Evolutionary conservation across 2,797 vertebrate genomes (phyloP), one percentile per base, ranked within the genome.

Genomic region (Cossypha niveicapilla): DNA sequence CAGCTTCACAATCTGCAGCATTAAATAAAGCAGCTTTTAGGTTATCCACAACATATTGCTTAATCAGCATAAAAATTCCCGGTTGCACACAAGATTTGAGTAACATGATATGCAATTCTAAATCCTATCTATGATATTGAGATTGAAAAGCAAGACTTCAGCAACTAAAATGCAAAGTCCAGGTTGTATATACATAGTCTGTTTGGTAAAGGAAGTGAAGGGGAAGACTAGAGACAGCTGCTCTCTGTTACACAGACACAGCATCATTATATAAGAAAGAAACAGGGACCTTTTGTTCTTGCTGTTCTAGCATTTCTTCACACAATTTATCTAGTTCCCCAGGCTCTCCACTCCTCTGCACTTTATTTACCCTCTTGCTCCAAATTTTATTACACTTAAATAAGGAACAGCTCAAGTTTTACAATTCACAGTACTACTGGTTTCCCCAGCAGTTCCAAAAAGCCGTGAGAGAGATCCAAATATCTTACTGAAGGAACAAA

Each of bases 1-100:
- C 60, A 99, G 97, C 95, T 99, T 99, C 86, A 99, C 99, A 96
- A 99, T 99, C 99, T 99, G 97, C 32, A 96, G 70, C 37, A 87
- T 94, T 73, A 95, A 93, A 86, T 30, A 67, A 63, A 85, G 6
- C 1, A 66, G 39, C 18, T 39, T 63, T 79, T n/a, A 80, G 24
- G 13, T 35, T 77, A 87, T 85, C 41, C 63, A 67, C 28, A 70
- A 62, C 53, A 16, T 4, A 5, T 61, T 53, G 57, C 10, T 37
- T 37, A 9, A 62, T 22, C 32, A 82, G 32, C 28, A 78, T 30
- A 81, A 93, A 86, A 73, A 62, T 25, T 21, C 22, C 28, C 22
- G 4, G 19, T 3, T 70, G 73, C 54, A 58, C 21, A 47, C 0
- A 0, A 60, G 56, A 58, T 4, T 2, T 15, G 13, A 34, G 14